Evolutionary conservation across 2,113 vertebrate genomes (phyloP).

Genomic region (Cettia cetti): DNA sequence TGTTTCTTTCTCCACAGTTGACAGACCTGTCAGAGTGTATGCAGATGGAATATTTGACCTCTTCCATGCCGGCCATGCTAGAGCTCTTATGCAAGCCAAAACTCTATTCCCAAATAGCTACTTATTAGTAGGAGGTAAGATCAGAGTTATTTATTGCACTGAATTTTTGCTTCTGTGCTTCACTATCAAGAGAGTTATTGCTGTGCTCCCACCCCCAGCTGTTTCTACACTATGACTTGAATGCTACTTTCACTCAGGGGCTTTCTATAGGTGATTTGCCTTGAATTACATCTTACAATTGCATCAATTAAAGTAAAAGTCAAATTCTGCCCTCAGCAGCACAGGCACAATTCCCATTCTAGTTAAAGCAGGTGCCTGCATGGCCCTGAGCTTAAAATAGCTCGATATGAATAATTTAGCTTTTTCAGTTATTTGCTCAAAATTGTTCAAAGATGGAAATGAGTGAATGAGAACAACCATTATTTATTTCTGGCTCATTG

Average conservation of each 20-base stretch:
- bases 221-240: slow-evolving; percentile 1
- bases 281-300: slow-evolving; percentile 30
- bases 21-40: slow-evolving; percentile 95
- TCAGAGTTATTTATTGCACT: slow-evolving; percentile 16
- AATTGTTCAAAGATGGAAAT: slow-evolving; percentile 42
- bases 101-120: slow-evolving; percentile 97
- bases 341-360: slow-evolving; percentile 29
- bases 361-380: slow-evolving; percentile 39
- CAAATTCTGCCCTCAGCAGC: slow-evolving; percentile 45
- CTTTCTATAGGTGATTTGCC: slow-evolving; percentile 32
- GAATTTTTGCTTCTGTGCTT: slow-evolving; percentile 10
- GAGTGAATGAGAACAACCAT: slow-evolving; percentile 31
- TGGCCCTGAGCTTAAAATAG: slow-evolving; percentile 49
- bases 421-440: slow-evolving; percentile 23
- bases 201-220: not conserved
- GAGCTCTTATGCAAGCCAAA: slow-evolving; percentile 99
- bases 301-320: slow-evolving; percentile 63
- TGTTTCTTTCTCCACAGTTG: slow-evolving; percentile 78
- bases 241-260: not conserved
- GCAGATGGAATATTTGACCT: slow-evolving; percentile 99
- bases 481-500: not conserved
- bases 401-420: slow-evolving; percentile 55
- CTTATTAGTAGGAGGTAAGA: slow-evolving; percentile 96
- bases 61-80: slow-evolving; percentile 96
- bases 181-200: not conserved